These are phyloP conservation scores for Alca torda DNA, from an alignment of 2,797 vertebrate genomes.

Conservation along the genomic window DNA sequence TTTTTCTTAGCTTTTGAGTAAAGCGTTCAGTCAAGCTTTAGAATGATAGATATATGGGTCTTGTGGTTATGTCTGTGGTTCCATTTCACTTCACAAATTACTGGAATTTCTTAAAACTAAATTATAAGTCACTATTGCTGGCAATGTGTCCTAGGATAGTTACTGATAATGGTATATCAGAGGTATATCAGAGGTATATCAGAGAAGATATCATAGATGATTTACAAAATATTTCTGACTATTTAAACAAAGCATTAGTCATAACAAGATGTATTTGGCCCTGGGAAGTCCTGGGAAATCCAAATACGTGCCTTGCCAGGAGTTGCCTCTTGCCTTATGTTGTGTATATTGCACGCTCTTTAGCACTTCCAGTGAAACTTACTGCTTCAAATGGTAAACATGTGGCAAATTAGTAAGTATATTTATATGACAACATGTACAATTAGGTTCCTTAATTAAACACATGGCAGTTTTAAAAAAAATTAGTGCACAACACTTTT, in stretches of 20 bases:
- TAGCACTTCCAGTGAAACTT: background rate
- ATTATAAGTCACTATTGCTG: background rate
- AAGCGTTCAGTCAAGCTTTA: background rate
- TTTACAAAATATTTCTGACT: background rate
- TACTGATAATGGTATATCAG: background rate
- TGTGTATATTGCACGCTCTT: background rate
- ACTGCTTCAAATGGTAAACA: background rate
- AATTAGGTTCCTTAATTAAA: background rate
- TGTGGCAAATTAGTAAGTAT: background rate
- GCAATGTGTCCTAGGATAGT: background rate
- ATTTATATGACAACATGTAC: background rate
- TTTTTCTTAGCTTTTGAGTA: background rate
- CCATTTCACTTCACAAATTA: background rate
- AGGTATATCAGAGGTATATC: background rate
- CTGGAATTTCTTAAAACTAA: background rate
- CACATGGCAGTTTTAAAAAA: background rate
- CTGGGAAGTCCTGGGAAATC: background rate
- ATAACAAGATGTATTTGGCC: background rate
- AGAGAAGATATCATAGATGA: background rate
- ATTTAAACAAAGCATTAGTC: background rate
- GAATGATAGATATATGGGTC: background rate
- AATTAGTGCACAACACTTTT: fast-evolving
- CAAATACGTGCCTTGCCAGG: background rate
- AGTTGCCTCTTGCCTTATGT: background rate
- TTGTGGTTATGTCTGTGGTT: background rate